Evolutionary conservation across 2,113 vertebrate genomes (phyloP).

Genomic region (Trinectes maculatus): DNA sequence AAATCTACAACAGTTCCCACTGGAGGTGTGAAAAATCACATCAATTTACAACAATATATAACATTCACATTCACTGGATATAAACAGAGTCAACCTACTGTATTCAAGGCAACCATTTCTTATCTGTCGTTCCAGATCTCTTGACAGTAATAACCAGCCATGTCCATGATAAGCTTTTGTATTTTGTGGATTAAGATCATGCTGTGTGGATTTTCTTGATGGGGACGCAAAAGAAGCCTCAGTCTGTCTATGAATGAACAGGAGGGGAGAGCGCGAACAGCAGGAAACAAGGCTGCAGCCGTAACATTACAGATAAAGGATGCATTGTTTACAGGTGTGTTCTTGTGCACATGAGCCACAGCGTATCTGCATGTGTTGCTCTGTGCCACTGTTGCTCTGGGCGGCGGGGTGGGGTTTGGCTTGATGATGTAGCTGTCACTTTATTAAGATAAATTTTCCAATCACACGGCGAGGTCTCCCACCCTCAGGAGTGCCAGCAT

Average conservation of each 20-base stretch:
- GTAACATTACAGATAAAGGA: not conserved
- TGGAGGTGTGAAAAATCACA: not conserved
- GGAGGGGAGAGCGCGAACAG: not conserved
- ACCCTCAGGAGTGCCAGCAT: conserved; percentile 63
- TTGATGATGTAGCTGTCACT: conserved; percentile 62
- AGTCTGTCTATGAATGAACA: conserved; percentile 56
- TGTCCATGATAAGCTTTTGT: conserved; percentile 64
- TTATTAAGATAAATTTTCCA: conserved; percentile 78
- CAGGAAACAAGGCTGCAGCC: not conserved
- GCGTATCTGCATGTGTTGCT: conserved; percentile 19
- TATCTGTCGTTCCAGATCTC: conserved; percentile 50
- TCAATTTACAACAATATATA: not conserved
- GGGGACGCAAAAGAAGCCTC: conserved; percentile 9
- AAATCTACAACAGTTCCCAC: not conserved
- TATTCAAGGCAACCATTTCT: conserved; percentile 8
- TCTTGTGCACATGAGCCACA: not conserved
- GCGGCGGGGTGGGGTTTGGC: not conserved
- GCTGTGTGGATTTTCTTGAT: conserved; percentile 64
- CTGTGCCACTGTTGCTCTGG: conserved; percentile 3
- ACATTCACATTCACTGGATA: not conserved
- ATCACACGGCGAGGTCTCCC: conserved; percentile 62
- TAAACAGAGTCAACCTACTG: not conserved
- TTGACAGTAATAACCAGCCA: conserved; percentile 47
- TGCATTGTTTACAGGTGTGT: conserved; percentile 28
- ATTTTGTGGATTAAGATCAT: conserved; percentile 59